A percentile compares a stretch with the other conserved stretches of the same genome.
Conservation (phyloP, 2,113 vertebrate genomes). For the Aspidoscelis tigris region DNA sequence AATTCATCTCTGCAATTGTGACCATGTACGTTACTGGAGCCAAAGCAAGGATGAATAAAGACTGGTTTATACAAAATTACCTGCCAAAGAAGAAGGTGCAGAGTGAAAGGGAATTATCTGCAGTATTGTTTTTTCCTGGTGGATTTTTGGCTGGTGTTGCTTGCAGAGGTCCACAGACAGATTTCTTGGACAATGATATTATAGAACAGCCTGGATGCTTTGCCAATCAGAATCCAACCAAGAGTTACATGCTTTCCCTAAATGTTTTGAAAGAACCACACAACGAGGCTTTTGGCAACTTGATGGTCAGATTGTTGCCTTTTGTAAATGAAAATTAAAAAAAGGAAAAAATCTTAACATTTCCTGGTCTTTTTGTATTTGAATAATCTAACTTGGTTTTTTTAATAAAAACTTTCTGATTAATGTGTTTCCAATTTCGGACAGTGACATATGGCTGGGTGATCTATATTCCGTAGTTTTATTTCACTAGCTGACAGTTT, state of each 20-base stretch:
- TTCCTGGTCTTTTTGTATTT: not conserved
- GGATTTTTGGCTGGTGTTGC: constrained; percentile 14
- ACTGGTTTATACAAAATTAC: constrained; percentile 32
- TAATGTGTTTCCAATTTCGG: not conserved
- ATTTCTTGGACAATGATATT: constrained; percentile 27
- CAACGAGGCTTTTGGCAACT: not conserved
- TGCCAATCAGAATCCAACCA: constrained; percentile 20
- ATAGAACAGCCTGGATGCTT: not conserved
- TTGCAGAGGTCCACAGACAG: constrained; percentile 18
- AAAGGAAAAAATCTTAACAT: constrained; percentile 21
- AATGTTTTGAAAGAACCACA: constrained; percentile 21
- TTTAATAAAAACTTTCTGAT: not conserved
- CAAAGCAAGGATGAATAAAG: constrained; percentile 30
- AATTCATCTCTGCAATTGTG: constrained; percentile 28
- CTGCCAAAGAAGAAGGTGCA: constrained; percentile 33
- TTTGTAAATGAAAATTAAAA: constrained; percentile 23
- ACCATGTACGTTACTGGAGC: constrained; percentile 7
- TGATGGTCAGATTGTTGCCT: not conserved
- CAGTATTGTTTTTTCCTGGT: not conserved
- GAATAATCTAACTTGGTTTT: not conserved
- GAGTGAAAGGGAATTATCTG: constrained; percentile 29
- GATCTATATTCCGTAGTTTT: constrained; percentile 41
- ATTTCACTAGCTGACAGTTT: constrained; percentile 19
- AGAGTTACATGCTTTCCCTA: constrained; percentile 5
- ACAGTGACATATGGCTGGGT: not conserved